Evolutionary conservation across 1,140 invertebrate species (phyloP).

Genomic region (Thereuonema tuberculata): DNA sequence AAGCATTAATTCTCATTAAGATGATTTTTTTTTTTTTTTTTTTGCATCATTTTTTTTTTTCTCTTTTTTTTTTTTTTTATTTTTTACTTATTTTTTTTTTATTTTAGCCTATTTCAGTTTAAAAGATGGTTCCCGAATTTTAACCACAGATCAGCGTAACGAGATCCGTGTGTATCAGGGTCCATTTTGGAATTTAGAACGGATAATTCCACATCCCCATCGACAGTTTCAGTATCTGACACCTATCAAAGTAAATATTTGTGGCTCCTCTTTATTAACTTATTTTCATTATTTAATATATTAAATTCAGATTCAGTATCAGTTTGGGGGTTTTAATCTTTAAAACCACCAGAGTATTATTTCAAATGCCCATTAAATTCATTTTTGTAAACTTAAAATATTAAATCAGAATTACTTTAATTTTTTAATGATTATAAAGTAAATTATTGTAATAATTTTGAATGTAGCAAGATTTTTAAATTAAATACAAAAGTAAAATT

Average conservation of each 20-base stretch:
- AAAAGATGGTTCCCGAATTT: slow-evolving; percentile 26
- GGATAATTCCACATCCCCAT: slow-evolving; percentile 29
- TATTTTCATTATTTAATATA: not conserved
- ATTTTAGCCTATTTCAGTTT: slow-evolving; percentile 27
- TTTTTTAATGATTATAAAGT: too few species aligned
- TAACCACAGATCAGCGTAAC: slow-evolving; percentile 31
- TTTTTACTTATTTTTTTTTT: too few species aligned
- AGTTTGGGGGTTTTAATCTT: too few species aligned
- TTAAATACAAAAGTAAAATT: too few species aligned
- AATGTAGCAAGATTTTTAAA: too few species aligned
- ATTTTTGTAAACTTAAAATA: too few species aligned
- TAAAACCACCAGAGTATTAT: too few species aligned
- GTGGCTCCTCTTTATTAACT: not conserved
- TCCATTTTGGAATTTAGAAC: slow-evolving; percentile 26
- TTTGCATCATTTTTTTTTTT: not conserved
- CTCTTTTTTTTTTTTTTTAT: not conserved
- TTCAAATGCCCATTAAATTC: too few species aligned
- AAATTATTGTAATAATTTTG: too few species aligned
- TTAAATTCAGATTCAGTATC: too few species aligned
- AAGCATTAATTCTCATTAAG: not conserved
- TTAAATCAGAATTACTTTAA: too few species aligned
- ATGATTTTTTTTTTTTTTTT: not conserved
- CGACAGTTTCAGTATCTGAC: slow-evolving; percentile 33
- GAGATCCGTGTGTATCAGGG: slow-evolving; percentile 27
- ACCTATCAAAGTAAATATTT: slow-evolving; percentile 29